Evolutionary conservation across 2,888 invertebrate genomes (phyloP), one percentile per base, ranked within the genome.

Genomic region (Tridacna crocea): DNA sequence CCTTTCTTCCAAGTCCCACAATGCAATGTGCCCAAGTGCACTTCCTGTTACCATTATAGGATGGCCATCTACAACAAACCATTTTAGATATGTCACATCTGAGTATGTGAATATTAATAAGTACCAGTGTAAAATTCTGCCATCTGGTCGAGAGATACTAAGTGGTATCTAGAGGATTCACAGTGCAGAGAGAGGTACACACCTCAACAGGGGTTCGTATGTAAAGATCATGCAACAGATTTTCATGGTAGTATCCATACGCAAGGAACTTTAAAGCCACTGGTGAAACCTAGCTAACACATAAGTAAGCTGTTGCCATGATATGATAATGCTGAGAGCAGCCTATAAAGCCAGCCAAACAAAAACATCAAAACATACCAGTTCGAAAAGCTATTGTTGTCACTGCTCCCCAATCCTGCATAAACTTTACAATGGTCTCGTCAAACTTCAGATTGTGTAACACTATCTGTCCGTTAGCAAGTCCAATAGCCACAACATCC

Each of bases 341-440:
- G 36, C 36, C 36, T 36, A 36, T 4, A 36, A 36, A 36, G 8
- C 36, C 36, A 36, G 36, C 8, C 36, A 36, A 36, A 8, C 36
- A 36, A 36, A 36, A 36, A 36, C 36, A 36, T 36, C 36, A 10
- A 55, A 55, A 55, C 55, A 51, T 80, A 94, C 94, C 94, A 90
- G 94, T 96, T 88, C 98, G 96, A 93, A 99, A 99, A 2, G 97
- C 96, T 66, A 99, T 96, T 17, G 96, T 96, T 8, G 97, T 97
- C 0, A 99, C 97, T 48, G 96, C 95, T 12, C 99, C 99, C 97
- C 98, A 98, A 88, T 99, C 98, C 95, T 99, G 99, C 10, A 96
- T 95, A 93, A 99, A 97, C 85, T 97, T 96, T 95, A 98, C 96
- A 0, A 99, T 91, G 0, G 96, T 96, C 92, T 97, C 96, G 93